Evolutionary conservation across 2,888 invertebrate genomes (phyloP).

Genomic region (Agonopterix heracliana): DNA sequence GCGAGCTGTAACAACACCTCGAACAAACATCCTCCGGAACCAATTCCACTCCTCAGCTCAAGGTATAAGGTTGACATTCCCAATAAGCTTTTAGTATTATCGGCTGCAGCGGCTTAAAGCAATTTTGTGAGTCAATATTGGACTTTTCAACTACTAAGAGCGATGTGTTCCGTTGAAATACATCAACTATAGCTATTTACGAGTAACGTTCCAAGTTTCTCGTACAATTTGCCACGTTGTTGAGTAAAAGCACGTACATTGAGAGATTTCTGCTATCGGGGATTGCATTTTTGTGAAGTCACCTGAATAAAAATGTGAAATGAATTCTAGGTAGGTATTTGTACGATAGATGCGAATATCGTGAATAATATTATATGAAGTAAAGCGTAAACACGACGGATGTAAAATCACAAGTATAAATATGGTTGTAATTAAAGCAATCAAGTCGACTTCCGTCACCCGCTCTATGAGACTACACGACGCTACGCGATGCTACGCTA

Average conservation of each 20-base stretch:
- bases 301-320: no score
- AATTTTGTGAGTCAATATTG: constrained; percentile 72
- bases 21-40: constrained; percentile 37
- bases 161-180: constrained; percentile 58
- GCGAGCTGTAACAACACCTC: constrained; percentile 60
- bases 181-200: constrained; percentile 15
- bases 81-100: constrained; percentile 52
- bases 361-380: no score
- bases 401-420: constrained; percentile 3
- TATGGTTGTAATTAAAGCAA: constrained; percentile 50
- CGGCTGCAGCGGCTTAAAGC: constrained; percentile 64
- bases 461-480: constrained; percentile 7
- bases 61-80: constrained; percentile 57
- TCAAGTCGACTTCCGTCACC: constrained; percentile 42
- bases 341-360: no score
- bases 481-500: constrained; percentile 3
- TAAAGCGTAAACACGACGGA: no score
- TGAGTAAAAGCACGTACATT: background rate
- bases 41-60: constrained; percentile 44
- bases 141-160: constrained; percentile 56
- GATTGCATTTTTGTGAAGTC: no score
- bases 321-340: no score
- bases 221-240: background rate
- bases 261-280: no score
- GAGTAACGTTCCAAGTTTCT: constrained; percentile 4